phyloP scores from a whole-genome alignment of 2,888 invertebrate genomes.

The Drosophila paranaensis region DNA sequence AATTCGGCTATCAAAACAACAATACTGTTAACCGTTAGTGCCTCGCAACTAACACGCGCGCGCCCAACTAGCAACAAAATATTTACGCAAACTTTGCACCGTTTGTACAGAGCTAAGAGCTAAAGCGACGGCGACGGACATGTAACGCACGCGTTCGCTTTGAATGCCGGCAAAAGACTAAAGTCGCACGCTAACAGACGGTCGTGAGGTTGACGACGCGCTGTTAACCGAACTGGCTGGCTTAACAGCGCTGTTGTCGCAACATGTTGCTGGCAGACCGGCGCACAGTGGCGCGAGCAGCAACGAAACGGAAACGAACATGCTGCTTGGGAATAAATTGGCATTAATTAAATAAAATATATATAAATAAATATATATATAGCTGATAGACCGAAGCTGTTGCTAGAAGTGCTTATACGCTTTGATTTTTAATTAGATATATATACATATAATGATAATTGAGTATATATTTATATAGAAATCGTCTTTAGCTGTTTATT shows the following conservation, averaged over 20 bases:
- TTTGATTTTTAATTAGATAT: too few species aligned
- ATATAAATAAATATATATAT: background rate
- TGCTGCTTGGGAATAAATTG: background rate
- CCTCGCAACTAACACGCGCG: slow-evolving; percentile 41
- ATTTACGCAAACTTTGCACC: slow-evolving; percentile 50
- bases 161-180: slow-evolving; percentile 64
- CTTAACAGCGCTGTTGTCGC: slow-evolving; percentile 54
- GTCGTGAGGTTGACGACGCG: slow-evolving; percentile 30
- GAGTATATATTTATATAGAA: background rate
- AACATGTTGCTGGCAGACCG: slow-evolving; percentile 48
- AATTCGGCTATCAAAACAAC: slow-evolving; percentile 3
- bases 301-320: background rate
- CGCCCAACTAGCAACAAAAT: slow-evolving; percentile 38
- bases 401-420: too few species aligned
- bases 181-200: slow-evolving; percentile 36
- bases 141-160: slow-evolving; percentile 45
- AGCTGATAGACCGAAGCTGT: background rate
- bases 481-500: background rate
- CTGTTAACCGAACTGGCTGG: slow-evolving; percentile 42
- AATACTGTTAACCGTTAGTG: slow-evolving; percentile 16
- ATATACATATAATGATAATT: background rate
- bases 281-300: slow-evolving; percentile 42
- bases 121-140: slow-evolving; percentile 42
- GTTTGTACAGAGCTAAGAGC: slow-evolving; percentile 18
- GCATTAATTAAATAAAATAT: background rate